phyloP scores from a whole-genome alignment of 2,888 invertebrate genomes.

The Stictocephala bisonia region DNA sequence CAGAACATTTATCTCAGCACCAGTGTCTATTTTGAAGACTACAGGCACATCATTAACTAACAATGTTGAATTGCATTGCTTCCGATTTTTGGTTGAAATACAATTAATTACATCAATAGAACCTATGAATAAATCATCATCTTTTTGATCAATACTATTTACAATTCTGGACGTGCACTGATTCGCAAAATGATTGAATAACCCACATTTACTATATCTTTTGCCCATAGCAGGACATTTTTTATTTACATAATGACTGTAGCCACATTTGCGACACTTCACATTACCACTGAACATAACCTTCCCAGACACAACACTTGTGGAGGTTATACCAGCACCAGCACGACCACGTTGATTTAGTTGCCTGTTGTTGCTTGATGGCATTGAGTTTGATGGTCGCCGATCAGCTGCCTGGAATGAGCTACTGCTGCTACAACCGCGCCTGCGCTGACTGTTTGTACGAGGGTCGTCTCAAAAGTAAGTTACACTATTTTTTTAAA shows the following conservation, averaged over 20 bases:
- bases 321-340: no score
- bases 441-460: no score
- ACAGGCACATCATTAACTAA: constrained; percentile 3
- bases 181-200: constrained; percentile 49
- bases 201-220: constrained; percentile 45
- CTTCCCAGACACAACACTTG: no score
- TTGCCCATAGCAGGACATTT: constrained; percentile 52
- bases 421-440: no score
- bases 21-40: constrained; percentile 41
- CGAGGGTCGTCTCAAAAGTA: no score
- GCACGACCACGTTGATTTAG: no score
- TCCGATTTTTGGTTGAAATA: background rate
- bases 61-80: constrained; percentile 34
- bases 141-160: background rate
- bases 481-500: no score
- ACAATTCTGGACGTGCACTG: background rate
- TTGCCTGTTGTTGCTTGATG: no score
- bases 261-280: constrained; percentile 50
- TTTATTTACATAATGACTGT: constrained; percentile 25
- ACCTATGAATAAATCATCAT: constrained; percentile 3
- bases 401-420: no score
- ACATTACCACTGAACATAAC: no score
- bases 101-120: constrained; percentile 10
- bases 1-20: constrained; percentile 42
- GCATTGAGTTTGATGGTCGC: no score